Conservation (phyloP, 2,888 invertebrate species). For the Cephus pygmeus region DNA sequence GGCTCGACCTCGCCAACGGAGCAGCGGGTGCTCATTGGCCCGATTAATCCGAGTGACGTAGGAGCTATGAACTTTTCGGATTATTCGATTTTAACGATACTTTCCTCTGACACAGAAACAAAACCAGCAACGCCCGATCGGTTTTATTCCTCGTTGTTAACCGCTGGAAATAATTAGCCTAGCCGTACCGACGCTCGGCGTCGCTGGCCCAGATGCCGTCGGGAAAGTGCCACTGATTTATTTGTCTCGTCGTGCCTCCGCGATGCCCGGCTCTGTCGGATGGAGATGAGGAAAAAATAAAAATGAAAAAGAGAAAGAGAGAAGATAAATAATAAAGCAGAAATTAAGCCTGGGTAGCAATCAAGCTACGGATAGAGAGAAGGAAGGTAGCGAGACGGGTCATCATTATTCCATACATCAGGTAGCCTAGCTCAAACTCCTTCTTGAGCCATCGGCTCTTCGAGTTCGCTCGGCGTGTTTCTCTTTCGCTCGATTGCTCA, state of each 20-base stretch:
- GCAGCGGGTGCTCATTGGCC: neutral
- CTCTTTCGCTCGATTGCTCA: neutral
- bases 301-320: neutral
- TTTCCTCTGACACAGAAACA: neutral
- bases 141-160: neutral
- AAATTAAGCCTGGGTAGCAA: conserved; percentile 1
- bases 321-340: conserved; percentile 2
- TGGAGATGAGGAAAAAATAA: conserved; percentile 6
- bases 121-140: neutral
- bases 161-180: conserved; percentile 4
- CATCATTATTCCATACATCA: neutral
- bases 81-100: neutral
- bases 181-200: conserved; percentile 22
- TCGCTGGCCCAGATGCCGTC: conserved; percentile 43
- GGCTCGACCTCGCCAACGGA: neutral
- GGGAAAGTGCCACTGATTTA: conserved; percentile 37
- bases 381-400: neutral
- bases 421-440: neutral
- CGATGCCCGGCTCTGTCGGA: neutral
- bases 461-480: neutral
- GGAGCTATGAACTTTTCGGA: neutral
- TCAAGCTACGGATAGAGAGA: neutral
- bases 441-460: neutral
- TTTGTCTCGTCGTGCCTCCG: neutral
- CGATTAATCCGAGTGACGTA: neutral